Evolutionary conservation across 2,797 vertebrate species (phyloP).

Genomic region (Miichthys miiuy): DNA sequence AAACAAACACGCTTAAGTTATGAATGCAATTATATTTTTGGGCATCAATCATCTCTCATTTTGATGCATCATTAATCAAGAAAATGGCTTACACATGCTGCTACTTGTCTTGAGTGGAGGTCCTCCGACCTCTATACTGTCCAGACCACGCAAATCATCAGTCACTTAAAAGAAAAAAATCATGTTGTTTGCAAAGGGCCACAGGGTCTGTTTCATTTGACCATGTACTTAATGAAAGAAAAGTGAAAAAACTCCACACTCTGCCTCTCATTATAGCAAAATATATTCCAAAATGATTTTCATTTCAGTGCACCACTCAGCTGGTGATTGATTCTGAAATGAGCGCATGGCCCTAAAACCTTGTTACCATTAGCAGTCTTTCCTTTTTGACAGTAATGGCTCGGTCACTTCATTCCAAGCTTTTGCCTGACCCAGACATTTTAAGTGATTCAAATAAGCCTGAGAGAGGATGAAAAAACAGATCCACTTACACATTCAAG

Average conservation of each 20-base stretch:
- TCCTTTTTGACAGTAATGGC: constrained; percentile 77
- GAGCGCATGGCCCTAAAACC: constrained; percentile 59
- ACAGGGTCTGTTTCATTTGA: constrained; percentile 69
- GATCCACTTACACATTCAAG: constrained; percentile 64
- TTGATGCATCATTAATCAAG: constrained; percentile 80
- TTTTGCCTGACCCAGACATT: constrained; percentile 71
- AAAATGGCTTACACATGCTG: constrained; percentile 78
- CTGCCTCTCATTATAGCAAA: constrained; percentile 70
- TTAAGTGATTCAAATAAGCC: constrained; percentile 75
- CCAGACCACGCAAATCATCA: constrained; percentile 69
- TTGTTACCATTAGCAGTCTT: constrained; percentile 65
- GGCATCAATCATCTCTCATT: constrained; percentile 79
- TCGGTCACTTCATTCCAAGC: constrained; percentile 69
- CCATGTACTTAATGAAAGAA: constrained; percentile 56
- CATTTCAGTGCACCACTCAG: constrained; percentile 61
- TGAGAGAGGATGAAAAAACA: constrained; percentile 55
- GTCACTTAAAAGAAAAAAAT: constrained; percentile 69
- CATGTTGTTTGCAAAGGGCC: constrained; percentile 69
- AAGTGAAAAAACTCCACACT: constrained; percentile 27
- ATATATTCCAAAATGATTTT: constrained; percentile 78
- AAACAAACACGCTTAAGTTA: constrained; percentile 73
- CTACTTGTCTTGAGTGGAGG: constrained; percentile 69
- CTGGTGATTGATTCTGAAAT: constrained; percentile 79
- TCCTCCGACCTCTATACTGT: constrained; percentile 52
- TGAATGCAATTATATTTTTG: constrained; percentile 75